Conservation (phyloP, 2,797 vertebrate genomes). For the Orientallactaga sibirica region DNA sequence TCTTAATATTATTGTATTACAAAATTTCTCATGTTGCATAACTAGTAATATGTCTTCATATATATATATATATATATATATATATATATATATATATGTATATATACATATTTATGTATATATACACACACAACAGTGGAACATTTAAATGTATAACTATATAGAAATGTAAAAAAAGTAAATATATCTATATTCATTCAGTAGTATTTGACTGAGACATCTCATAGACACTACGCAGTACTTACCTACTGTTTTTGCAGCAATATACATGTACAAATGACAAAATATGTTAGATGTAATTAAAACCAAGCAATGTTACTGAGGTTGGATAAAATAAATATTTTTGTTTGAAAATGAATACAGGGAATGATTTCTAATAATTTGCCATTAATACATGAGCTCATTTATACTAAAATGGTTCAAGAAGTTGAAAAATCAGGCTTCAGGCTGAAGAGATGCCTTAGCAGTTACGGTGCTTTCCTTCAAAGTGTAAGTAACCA, state of each 20-base stretch:
- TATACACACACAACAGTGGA: not conserved
- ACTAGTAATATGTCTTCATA: not conserved
- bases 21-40: not conserved
- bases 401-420: constrained; percentile 45
- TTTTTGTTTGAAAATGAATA: constrained; percentile 73
- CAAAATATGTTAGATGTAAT: constrained; percentile 67
- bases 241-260: constrained; percentile 62
- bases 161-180: no score
- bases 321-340: constrained; percentile 65
- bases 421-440: constrained; percentile 65
- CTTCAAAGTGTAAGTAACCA: no score
- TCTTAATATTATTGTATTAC: not conserved
- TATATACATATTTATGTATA: not conserved
- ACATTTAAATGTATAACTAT: no score
- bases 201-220: constrained; percentile 50
- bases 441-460: no score
- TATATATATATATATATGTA: not conserved
- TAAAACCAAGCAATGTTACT: constrained; percentile 67
- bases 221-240: constrained; percentile 21
- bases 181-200: not conserved
- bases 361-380: constrained; percentile 64
- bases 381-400: constrained; percentile 45
- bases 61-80: not conserved
- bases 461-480: no score
- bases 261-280: constrained; percentile 72